These are phyloP conservation scores for Denticeps clupeoides DNA, from an alignment of 2,797 vertebrate species.

Conservation along the genomic window DNA sequence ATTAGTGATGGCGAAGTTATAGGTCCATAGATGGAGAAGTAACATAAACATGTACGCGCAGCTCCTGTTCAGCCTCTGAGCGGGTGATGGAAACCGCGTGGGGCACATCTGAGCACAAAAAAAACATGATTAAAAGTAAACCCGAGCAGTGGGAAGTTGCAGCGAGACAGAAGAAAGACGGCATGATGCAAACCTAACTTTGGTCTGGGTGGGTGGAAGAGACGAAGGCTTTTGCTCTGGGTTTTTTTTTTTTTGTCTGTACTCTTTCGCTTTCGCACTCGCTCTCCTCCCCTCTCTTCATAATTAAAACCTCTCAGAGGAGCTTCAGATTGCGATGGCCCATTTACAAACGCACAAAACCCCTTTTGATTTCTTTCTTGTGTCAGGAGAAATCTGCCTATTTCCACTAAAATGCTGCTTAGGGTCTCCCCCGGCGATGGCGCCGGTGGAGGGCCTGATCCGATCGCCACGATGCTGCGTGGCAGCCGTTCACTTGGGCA, in stretches of 20 bases:
- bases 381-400: conserved; percentile 18
- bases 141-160: conserved; percentile 11
- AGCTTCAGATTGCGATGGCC: conserved; percentile 43
- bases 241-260: conserved; percentile 31
- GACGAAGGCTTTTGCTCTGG: conserved; percentile 5
- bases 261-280: conserved; percentile 18
- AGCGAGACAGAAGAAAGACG: too few relatives aligned
- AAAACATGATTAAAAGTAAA: too few relatives aligned
- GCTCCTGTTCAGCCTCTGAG: too few relatives aligned
- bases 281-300: conserved; percentile 47
- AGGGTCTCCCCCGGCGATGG: conserved; percentile 7
- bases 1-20: too few relatives aligned
- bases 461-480: conserved; percentile 5
- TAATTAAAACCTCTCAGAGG: conserved; percentile 55
- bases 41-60: too few relatives aligned
- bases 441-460: too few relatives aligned
- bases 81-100: too few relatives aligned
- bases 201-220: too few relatives aligned
- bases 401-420: conserved; percentile 18
- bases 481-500: conserved; percentile 19
- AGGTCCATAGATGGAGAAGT: too few relatives aligned
- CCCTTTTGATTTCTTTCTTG: conserved; percentile 7
- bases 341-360: conserved; percentile 44
- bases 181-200: too few relatives aligned
- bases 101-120: too few relatives aligned